Evolutionary conservation across 2,113 vertebrate species (phyloP).

Genomic region (Otus sunia): DNA sequence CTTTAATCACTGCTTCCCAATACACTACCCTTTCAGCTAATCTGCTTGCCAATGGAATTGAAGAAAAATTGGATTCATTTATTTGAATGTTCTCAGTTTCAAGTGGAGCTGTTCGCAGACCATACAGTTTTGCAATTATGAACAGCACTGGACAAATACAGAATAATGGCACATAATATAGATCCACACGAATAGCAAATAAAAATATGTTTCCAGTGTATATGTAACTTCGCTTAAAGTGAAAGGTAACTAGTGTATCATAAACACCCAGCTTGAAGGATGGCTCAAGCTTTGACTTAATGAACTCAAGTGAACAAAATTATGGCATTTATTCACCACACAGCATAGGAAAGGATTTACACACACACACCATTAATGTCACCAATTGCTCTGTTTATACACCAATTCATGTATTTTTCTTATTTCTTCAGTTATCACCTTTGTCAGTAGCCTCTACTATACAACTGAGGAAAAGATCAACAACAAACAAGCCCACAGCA

Average conservation of each 20-base stretch:
- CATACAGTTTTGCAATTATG: background rate
- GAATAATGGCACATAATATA: background rate
- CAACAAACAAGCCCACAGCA: background rate
- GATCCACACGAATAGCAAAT: background rate
- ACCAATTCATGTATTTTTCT: background rate
- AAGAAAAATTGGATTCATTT: background rate
- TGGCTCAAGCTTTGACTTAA: background rate
- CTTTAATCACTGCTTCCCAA: background rate
- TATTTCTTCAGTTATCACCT: background rate
- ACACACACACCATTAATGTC: background rate
- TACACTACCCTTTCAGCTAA: background rate
- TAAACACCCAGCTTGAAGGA: background rate
- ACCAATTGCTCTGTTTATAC: background rate
- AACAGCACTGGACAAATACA: background rate
- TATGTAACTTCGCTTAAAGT: background rate
- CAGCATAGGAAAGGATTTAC: background rate
- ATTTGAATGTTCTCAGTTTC: background rate
- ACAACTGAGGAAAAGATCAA: background rate
- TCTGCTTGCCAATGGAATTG: background rate
- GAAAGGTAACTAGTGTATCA: background rate
- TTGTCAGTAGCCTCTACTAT: background rate
- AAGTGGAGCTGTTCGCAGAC: background rate
- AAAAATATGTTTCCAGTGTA: background rate
- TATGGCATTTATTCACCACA: background rate
- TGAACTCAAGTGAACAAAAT: background rate